A percentile compares a stretch with the other conserved stretches of the same genome.
phyloP scores from a whole-genome alignment of 2,888 invertebrate genomes.

The Pegoplata infirma region DNA sequence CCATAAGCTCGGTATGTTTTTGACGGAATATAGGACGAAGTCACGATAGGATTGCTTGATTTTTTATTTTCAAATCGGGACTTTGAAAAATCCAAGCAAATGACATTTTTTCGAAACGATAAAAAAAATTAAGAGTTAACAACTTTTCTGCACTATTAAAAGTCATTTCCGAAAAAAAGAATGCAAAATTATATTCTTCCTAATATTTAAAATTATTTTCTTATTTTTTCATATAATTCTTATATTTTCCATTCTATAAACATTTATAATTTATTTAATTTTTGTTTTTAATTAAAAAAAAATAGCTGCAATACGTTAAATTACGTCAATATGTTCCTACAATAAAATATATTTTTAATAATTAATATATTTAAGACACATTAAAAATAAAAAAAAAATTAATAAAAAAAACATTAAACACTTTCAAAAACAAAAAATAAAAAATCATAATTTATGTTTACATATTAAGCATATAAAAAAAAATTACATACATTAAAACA shows the following conservation, averaged over 20 bases:
- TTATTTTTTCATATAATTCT: constrained; percentile 6
- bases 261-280: constrained; percentile 32
- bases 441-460: constrained; percentile 57
- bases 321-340: constrained; percentile 79
- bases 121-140: too few relatives aligned
- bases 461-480: constrained; percentile 48
- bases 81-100: too few relatives aligned
- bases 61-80: too few relatives aligned
- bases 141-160: too few relatives aligned
- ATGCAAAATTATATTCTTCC: too few relatives aligned
- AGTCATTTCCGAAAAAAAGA: too few relatives aligned
- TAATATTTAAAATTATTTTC: constrained; percentile 4
- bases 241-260: constrained; percentile 37
- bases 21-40: too few relatives aligned
- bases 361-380: constrained; percentile 58
- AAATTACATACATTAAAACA: constrained; percentile 63
- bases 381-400: constrained; percentile 32
- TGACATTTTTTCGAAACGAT: too few relatives aligned
- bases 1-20: too few relatives aligned
- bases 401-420: constrained; percentile 47
- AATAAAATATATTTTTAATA: constrained; percentile 69
- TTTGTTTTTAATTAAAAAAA: constrained; percentile 55
- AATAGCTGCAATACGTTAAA: constrained; percentile 79
- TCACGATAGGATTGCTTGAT: too few relatives aligned
- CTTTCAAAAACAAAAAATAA: constrained; percentile 41